Evolutionary conservation across 2,888 invertebrate species (phyloP), one percentile per base, ranked within the genome.

Genomic region (Steromphala cineraria): DNA sequence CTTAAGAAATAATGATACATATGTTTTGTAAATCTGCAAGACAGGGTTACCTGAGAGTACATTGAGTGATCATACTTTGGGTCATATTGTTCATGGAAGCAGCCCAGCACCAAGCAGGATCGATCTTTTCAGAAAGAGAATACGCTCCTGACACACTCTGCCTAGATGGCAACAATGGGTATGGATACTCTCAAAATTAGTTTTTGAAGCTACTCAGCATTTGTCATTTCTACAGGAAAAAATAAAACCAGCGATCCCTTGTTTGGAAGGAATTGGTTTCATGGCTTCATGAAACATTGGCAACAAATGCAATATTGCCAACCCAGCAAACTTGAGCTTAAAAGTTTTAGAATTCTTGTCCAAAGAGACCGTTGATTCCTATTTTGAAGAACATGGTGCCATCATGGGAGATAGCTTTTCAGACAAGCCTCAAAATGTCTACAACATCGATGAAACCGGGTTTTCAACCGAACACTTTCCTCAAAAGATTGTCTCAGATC

Each of bases 221-320:
- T 36, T 36, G 36, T 8, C 8, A n/a, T 36, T 36, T 36, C 36
- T 5, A 36, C 8, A 36, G 36, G 36, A 8, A 36, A 36, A 36
- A 36, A 36, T 3, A 36, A 3, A 36, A 36, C 36, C 4, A 36
- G 36, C 8, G 36, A 36, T 36, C 36, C 36, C n/a, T n/a, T n/a
- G n/a, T n/a, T n/a, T 36, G 36, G 55, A 5, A 2, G 21, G 7
- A 55, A 40, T 21, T 77, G 77, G 77, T 53, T 77, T 28, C n/a
- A 13, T 7, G 56, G 31, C 8, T 77, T 77, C 56, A 31, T 77
- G 17, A 77, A 77, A 5, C 24, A 55, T n/a, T 77, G 77, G 77
- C 53, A 21, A 2, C n/a, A n/a, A n/a, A n/a, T n/a, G n/a, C n/a
- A n/a, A n/a, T n/a, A n/a, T n/a, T n/a, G 56, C 19, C 3, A 36